Evolutionary conservation across 2,888 invertebrate species (phyloP), one percentile per base, ranked within the genome.

Genomic region (Capitulum mitella): DNA sequence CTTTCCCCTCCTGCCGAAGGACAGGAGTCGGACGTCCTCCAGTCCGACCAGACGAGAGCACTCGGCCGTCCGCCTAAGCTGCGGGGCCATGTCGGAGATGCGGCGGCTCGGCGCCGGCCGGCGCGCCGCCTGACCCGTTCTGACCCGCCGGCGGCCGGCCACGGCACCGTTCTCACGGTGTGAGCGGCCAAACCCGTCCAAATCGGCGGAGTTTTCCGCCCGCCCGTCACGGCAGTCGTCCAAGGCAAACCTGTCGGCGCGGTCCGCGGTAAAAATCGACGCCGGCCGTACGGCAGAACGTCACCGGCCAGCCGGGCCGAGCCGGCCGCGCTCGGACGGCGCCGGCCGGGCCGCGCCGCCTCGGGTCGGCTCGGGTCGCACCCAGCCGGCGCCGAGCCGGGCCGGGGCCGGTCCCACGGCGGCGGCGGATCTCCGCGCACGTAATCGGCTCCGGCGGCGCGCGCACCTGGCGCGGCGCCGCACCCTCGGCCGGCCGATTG

Each of bases 141-240:
- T 14, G 70, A n/a, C 26, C 6, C 22, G 19, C 64, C 64, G 64
- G 19, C 34, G 34, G 12, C 64, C 19, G 19, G 34, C 64, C 16
- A 6, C n/a, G 34, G 19, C 34, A 40, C 26, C 26, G 70, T 70
- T 70, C 70, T 70, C 70, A 70, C 70, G 70, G 40, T 70, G 70
- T 70, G 64, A 34, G 34, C 64, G 32, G 34, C 37, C 40, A 40
- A 29, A 40, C 26, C 37, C 70, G 26, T 29, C 70, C 70, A 70
- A 70, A 70, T 70, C 40, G 64, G 64, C 37, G 40, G 70, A 70
- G 70, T 70, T 70, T 70, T 70, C 70, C 70, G 70, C 26, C 16
- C 40, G 37, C 10, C 37, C 64, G 64, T 32, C 64, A 64, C 32
- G 32, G 32, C 64, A 34, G 70, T 34, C 0, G 70, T 70, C 70